Base-by-base conservation (phyloP, 2,888 invertebrate species). In the Philonicus albiceps region DNA sequence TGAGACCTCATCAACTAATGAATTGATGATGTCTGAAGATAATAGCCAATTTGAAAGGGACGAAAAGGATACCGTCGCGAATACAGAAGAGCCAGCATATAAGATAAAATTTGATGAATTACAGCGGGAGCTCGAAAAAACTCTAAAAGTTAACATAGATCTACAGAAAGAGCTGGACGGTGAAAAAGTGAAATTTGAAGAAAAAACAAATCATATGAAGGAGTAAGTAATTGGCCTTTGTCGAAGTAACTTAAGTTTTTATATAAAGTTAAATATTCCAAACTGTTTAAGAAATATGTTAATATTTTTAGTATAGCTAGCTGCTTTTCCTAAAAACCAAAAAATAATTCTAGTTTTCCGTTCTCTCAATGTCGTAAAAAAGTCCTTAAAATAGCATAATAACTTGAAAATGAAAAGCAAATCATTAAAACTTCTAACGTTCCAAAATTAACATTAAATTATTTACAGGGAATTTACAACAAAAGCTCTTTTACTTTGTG, bases 391-490 rank as follows among this genome's bases (percentile, higher is more conserved):
- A 2, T 2, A 37, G 0, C 11, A 37, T 34, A 7, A 4, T n/a
- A n/a, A n/a, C n/a, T 37, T 37, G 37, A 37, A 37, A 37, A 37
- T 37, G 8, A 11, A 7, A 37, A 40, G 7, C 3, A 40, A 40
- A 16, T 0, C 31, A 4, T 43, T 16, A 43, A 43, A 22, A 27
- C 19, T 31, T 22, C 19, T 64, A 49, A 43, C 6, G 16, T 27
- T 2, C 19, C 7, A 4, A 22, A 84, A 37, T 30, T 73, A 34
- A 19, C 1, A 49, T n/a, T n/a, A 3, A 49, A 16, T 49, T 19
- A 49, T 16, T 37, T 5, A 11, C 27, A 87, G 87, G 11, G 86
- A 86, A 34, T 86, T 40, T 76, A 86, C 22, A 64, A 34, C 30
- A 16, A 86, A 87, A 53, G 73, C 49, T 22, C 40, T 85, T 22